Conservation (phyloP, 2,113 vertebrate genomes). For the Tetrax tetrax region DNA sequence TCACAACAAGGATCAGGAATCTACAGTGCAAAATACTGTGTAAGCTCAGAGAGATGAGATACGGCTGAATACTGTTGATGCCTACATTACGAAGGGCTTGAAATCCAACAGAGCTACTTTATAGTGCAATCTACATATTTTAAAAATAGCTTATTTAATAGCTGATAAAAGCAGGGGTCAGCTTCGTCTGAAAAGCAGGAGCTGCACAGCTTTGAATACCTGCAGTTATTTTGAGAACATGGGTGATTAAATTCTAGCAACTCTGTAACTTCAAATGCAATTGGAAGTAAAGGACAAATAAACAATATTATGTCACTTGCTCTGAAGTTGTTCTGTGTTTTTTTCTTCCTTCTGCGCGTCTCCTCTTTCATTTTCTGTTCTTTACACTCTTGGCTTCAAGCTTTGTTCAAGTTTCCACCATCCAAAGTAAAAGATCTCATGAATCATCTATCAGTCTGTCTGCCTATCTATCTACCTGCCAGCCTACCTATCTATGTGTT, state of each 20-base stretch:
- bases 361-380: neutral
- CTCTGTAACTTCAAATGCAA: slow-evolving; percentile 65
- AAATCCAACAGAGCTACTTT: neutral
- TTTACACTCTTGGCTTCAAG: neutral
- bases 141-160: slow-evolving; percentile 60
- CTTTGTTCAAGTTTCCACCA: neutral
- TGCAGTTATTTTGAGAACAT: slow-evolving; percentile 65
- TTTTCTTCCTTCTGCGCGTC: neutral
- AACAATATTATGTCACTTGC: slow-evolving; percentile 49
- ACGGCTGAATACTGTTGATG: neutral
- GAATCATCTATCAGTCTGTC: no score
- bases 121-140: neutral
- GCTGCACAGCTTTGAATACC: slow-evolving; percentile 52
- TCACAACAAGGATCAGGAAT: neutral
- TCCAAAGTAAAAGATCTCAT: neutral
- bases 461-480: no score
- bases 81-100: neutral
- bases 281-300: slow-evolving; percentile 43
- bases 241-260: slow-evolving; percentile 64
- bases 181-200: slow-evolving; percentile 50
- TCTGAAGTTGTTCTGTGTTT: slow-evolving; percentile 15
- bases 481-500: no score
- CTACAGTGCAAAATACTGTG: neutral
- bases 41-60: neutral
- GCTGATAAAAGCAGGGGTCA: slow-evolving; percentile 64